Evolutionary conservation across 2,888 invertebrate species (phyloP), one percentile per base, ranked within the genome.

Genomic region (Latrodectus elegans): DNA sequence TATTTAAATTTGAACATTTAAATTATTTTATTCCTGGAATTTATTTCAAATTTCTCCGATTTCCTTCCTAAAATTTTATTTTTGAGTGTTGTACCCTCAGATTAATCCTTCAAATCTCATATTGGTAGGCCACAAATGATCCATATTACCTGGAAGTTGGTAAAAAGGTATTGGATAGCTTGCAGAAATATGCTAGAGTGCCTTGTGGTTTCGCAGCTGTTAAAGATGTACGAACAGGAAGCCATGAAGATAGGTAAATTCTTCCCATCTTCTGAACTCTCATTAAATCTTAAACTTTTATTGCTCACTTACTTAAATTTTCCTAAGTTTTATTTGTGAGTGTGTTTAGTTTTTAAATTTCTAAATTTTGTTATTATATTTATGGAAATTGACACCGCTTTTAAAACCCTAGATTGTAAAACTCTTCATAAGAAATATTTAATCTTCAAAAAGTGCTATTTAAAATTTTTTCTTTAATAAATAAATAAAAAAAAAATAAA

Each of bases 191-290:
- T 93, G 96, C 99, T 0, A 94, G 96, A 91, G 98, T 98, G n/a
- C 94, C 96, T 1, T 99, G 99, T 92, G 99, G 99, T 0, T 99
- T 97, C 93, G 99, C 99, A 0, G 97, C 98, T 3, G 96, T 99
- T n/a, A 97, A 97, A 91, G 98, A 99, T 92, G 96, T 99, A 1
- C 94, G 97, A 72, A 97, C 97, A 0, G 95, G 96, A 52, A 94
- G 95, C 87, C 97, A 97, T 91, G 98, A 99, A 92, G 98, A 99
- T 92, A 92, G 94, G 93, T 94, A 90, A 91, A 84, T 51, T 49
- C n/a, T 49, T 75, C 10, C 15, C 0, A 15, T 75, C 17, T 64
- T 52, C 4, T 17, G 14, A 75, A 4, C 17, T n/a, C 26, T 68
- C 26, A 15, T 68, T 17, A 26, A 12, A 26, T 68, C n/a, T 22